Percentiles rank a stretch among this genome's conserved stretches.
These are phyloP conservation scores for Gallirallus australis DNA, from an alignment of 2,797 vertebrate genomes.

Conservation along the genomic window DNA sequence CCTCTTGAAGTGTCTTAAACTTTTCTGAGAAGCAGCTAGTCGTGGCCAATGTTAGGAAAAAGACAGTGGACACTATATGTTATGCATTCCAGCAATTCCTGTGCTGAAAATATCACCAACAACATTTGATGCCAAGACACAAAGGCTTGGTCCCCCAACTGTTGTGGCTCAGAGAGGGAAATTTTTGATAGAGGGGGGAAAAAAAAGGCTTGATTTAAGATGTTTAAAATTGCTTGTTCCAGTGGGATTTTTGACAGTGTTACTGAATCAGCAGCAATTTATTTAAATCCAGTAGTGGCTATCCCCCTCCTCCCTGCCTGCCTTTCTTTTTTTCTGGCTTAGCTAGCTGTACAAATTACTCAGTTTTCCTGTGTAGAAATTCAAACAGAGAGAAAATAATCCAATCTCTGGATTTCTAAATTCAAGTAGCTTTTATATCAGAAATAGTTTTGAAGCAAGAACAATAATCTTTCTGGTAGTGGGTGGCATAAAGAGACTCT, in stretches of 20 bases:
- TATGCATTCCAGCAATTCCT: neutral
- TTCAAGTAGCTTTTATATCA: conserved; percentile 47
- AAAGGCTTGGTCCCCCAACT: neutral
- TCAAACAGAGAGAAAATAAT: conserved; percentile 22
- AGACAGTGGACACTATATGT: neutral
- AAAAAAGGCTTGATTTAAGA: neutral
- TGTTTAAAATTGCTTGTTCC: neutral
- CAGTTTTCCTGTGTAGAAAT: conserved; percentile 25
- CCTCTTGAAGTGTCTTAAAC: neutral
- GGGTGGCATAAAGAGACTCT: conserved; percentile 37
- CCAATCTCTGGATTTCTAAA: conserved; percentile 23
- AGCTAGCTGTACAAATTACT: neutral
- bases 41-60: neutral
- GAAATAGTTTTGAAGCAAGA: conserved; percentile 42
- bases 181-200: neutral
- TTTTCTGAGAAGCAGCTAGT: neutral
- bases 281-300: neutral
- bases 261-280: neutral
- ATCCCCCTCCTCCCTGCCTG: neutral
- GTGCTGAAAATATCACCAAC: neutral
- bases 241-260: neutral
- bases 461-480: conserved; percentile 54
- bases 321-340: neutral
- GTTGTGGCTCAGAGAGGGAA: neutral
- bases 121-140: neutral